These are phyloP conservation scores for Nautilus pompilius DNA, from an alignment of 1,140 invertebrate species.

Conservation along the genomic window DNA sequence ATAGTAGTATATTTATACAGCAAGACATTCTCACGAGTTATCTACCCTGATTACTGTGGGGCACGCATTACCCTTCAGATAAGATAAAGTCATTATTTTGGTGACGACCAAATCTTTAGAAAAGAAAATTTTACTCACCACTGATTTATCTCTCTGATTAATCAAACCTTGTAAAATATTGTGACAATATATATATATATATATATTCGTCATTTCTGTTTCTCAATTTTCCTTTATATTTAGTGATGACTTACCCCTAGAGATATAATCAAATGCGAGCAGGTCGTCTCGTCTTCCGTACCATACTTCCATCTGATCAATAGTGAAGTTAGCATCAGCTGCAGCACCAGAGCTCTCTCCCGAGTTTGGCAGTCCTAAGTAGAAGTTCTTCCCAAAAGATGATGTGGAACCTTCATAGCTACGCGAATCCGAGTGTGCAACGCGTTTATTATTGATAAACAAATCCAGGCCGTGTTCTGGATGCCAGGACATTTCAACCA, in stretches of 20 bases:
- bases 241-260: constrained; percentile 44
- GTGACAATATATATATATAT: constrained; percentile 2
- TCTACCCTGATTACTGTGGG: too few species aligned
- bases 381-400: constrained; percentile 13
- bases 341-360: constrained; percentile 21
- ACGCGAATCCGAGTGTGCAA: constrained; percentile 13
- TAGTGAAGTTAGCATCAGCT: constrained; percentile 29
- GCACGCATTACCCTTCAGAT: too few species aligned
- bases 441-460: constrained; percentile 41
- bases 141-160: background rate
- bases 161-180: constrained; percentile 18
- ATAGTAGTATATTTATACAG: too few species aligned
- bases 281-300: constrained; percentile 43
- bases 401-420: background rate
- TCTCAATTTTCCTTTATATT: too few species aligned
- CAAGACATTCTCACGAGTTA: too few species aligned
- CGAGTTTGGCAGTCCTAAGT: constrained; percentile 37
- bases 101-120: too few species aligned
- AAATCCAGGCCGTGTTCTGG: constrained; percentile 41
- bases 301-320: constrained; percentile 52
- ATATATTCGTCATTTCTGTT: too few species aligned
- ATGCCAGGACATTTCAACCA: constrained; percentile 50
- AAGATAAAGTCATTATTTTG: too few species aligned
- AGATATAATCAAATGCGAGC: constrained; percentile 46
- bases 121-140: too few species aligned